Evolutionary conservation across 2,888 invertebrate genomes (phyloP).

Genomic region (Seira ritae): DNA sequence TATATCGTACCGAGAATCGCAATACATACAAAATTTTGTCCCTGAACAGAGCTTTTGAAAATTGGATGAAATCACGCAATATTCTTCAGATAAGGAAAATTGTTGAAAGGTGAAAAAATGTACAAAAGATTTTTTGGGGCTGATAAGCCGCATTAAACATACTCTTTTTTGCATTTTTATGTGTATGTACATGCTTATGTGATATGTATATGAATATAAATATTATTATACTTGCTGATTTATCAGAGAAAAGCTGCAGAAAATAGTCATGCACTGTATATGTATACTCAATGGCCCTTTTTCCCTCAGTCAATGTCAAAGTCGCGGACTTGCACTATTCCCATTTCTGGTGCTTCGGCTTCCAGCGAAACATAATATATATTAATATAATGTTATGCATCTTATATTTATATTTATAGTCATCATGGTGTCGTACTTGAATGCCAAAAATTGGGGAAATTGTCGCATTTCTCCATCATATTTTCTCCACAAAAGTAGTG

Average conservation of each 20-base stretch:
- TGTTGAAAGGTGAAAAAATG: neutral
- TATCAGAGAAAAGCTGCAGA: constrained; percentile 8
- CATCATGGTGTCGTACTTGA: neutral
- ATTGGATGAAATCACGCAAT: constrained; percentile 19
- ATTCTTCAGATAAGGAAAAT: neutral
- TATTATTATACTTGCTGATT: neutral
- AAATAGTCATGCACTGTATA: neutral
- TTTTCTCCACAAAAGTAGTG: neutral
- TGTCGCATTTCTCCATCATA: constrained; percentile 8
- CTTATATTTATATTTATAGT: too few species aligned
- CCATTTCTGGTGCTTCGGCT: neutral
- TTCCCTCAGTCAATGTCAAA: constrained; percentile 41
- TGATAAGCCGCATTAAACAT: neutral
- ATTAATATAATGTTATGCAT: neutral
- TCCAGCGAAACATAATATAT: neutral
- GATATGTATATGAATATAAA: neutral
- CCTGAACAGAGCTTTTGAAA: neutral
- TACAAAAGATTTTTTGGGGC: neutral
- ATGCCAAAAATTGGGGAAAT: neutral
- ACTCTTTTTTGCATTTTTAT: constrained; percentile 9
- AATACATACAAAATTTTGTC: neutral
- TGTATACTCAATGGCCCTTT: too few species aligned
- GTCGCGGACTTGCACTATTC: neutral
- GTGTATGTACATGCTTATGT: too few species aligned
- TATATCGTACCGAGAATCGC: too few species aligned